phyloP scores from a whole-genome alignment of 2,113 vertebrate species.

The Xiphophorus hellerii region DNA sequence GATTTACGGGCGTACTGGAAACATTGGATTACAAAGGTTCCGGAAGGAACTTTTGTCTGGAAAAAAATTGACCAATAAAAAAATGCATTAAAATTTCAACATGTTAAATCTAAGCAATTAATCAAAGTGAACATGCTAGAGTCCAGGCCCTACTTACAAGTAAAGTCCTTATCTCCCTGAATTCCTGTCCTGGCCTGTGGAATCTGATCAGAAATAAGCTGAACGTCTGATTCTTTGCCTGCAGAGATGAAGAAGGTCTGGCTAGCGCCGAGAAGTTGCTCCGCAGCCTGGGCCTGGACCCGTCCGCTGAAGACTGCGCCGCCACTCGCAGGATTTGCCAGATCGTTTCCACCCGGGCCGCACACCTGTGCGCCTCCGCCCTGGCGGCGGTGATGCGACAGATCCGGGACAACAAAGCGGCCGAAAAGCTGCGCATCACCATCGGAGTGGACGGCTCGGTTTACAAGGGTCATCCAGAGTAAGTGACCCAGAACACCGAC shows the following conservation, averaged over 20 bases:
- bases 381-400: conserved; percentile 88
- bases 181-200: neutral
- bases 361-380: conserved; percentile 88
- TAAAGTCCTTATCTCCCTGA: neutral
- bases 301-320: conserved; percentile 86
- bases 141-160: too few relatives aligned
- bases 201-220: neutral
- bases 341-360: conserved; percentile 90
- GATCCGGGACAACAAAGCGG: conserved; percentile 92
- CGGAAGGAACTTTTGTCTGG: too few relatives aligned
- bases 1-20: too few relatives aligned
- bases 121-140: too few relatives aligned
- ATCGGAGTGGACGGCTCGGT: conserved; percentile 92
- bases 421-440: conserved; percentile 86
- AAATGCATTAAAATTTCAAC: too few relatives aligned
- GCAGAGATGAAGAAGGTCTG: conserved; percentile 89
- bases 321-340: conserved; percentile 90
- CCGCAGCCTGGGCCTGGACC: conserved; percentile 83
- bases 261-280: conserved; percentile 84
- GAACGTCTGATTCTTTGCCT: neutral
- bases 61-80: too few relatives aligned
- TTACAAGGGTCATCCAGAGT: conserved; percentile 97
- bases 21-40: too few relatives aligned
- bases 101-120: too few relatives aligned
- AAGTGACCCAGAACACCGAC: conserved; percentile 62